Evolutionary conservation across 2,888 invertebrate species (phyloP).

Genomic region (Stegana nigrithorax): DNA sequence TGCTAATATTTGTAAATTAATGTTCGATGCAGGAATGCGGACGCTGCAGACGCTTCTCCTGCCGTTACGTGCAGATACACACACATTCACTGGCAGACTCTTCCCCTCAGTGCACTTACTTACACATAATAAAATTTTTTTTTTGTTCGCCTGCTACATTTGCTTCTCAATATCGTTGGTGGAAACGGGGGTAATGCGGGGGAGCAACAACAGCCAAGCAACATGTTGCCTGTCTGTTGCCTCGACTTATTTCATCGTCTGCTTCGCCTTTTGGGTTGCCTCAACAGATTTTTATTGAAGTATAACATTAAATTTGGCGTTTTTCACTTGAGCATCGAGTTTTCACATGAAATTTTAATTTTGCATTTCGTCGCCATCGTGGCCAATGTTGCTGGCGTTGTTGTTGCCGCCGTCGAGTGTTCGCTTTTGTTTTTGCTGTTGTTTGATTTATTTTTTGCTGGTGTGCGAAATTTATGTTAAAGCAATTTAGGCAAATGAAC

Average conservation of each 20-base stretch:
- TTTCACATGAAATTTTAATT: conserved; percentile 42
- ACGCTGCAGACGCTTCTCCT: no score
- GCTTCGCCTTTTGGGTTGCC: conserved; percentile 7
- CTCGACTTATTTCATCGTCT: conserved; percentile 9
- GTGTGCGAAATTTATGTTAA: no score
- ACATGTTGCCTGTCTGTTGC: conserved; percentile 32
- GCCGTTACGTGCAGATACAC: no score
- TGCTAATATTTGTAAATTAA: conserved; percentile 59
- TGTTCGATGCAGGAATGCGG: conserved; percentile 59
- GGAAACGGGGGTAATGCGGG: conserved; percentile 16
- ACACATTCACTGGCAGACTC: conserved; percentile 14
- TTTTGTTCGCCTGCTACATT: no score
- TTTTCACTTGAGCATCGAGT: conserved; percentile 36
- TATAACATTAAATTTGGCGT: conserved; percentile 60
- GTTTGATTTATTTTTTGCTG: no score
- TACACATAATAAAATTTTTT: no score
- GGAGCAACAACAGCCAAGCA: conserved; percentile 17
- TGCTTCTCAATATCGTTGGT: conserved; percentile 8
- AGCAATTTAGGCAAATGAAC: no score
- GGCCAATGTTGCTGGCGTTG: no score
- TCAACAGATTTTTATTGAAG: conserved; percentile 52
- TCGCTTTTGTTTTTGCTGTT: no score
- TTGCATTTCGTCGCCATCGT: conserved; percentile 34
- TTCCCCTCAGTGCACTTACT: no score
- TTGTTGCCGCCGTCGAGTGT: no score